These are phyloP conservation scores for Cottus gobio DNA, from an alignment of 2,113 vertebrate species.

Conservation along the genomic window DNA sequence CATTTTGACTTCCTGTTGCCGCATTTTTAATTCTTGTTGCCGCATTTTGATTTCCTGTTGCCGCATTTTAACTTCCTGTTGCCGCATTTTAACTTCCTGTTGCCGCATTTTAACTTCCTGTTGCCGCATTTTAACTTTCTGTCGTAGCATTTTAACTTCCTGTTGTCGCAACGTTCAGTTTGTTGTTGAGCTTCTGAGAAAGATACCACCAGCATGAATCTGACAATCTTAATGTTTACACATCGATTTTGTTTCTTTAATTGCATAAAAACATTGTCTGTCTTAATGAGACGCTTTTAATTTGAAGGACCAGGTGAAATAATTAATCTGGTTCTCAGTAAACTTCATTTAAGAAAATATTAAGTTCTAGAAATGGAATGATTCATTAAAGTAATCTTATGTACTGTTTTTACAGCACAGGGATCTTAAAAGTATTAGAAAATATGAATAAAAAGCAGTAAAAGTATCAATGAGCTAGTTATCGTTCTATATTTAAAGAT, in stretches of 20 bases:
- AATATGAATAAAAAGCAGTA: neutral
- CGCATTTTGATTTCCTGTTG: neutral
- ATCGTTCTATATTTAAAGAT: neutral
- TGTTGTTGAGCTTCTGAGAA: neutral
- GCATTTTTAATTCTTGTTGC: too few relatives aligned
- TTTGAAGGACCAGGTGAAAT: neutral
- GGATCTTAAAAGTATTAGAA: neutral
- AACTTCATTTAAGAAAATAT: neutral
- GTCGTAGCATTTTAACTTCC: neutral
- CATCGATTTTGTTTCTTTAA: neutral
- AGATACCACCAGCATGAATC: slow-evolving; percentile 59
- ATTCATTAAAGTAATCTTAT: too few relatives aligned
- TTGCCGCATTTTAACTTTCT: neutral
- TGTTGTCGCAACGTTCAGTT: neutral
- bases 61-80: too few relatives aligned
- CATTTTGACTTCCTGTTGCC: too few relatives aligned
- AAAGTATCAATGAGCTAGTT: neutral
- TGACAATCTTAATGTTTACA: slow-evolving; percentile 50
- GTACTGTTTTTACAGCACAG: neutral
- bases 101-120: too few relatives aligned
- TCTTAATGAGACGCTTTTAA: neutral
- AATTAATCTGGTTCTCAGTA: neutral
- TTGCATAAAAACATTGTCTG: neutral
- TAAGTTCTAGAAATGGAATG: neutral
- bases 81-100: too few relatives aligned